phyloP scores from a whole-genome alignment of 2,113 vertebrate species.

The Actenoides lindsayi region DNA sequence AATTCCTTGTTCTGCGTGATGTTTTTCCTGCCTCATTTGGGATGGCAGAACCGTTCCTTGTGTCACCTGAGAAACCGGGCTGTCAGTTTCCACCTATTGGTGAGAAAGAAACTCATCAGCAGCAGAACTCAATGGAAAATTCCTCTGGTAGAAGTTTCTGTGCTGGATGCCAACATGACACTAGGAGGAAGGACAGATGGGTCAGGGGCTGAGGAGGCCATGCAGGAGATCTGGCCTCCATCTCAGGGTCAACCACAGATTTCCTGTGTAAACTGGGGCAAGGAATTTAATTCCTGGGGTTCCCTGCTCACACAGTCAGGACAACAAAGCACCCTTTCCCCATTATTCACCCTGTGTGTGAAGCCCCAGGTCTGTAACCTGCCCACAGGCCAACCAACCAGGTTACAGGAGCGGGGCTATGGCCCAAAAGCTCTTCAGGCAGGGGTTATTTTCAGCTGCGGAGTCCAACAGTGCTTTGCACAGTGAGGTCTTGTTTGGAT shows the following conservation, averaged over 20 bases:
- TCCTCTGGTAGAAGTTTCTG: conserved; percentile 56
- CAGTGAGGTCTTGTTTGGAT: background rate
- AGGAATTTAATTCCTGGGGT: background rate
- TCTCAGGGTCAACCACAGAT: background rate
- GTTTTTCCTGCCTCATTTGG: conserved; percentile 74
- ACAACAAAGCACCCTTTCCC: background rate
- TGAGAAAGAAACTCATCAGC: conserved; percentile 74
- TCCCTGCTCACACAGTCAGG: background rate
- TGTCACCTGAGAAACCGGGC: conserved; percentile 72
- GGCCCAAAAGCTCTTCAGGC: conserved; percentile 40
- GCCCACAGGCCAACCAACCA: background rate
- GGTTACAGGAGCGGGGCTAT: background rate
- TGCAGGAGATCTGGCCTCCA: background rate
- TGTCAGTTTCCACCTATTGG: conserved; percentile 75
- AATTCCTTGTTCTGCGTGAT: conserved; percentile 69
- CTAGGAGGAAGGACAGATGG: background rate
- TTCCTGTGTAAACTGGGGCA: background rate
- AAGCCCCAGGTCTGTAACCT: background rate
- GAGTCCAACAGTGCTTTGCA: background rate
- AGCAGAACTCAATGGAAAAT: conserved; percentile 66
- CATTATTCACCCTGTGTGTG: background rate
- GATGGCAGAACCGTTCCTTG: conserved; percentile 71
- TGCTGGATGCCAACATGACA: conserved; percentile 44
- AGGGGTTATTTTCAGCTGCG: background rate
- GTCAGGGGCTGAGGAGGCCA: background rate